A percentile compares a stretch with the other conserved stretches of the same genome.
Evolutionary conservation across 2,113 vertebrate genomes (phyloP).

Genomic region (Vimba vimba): DNA sequence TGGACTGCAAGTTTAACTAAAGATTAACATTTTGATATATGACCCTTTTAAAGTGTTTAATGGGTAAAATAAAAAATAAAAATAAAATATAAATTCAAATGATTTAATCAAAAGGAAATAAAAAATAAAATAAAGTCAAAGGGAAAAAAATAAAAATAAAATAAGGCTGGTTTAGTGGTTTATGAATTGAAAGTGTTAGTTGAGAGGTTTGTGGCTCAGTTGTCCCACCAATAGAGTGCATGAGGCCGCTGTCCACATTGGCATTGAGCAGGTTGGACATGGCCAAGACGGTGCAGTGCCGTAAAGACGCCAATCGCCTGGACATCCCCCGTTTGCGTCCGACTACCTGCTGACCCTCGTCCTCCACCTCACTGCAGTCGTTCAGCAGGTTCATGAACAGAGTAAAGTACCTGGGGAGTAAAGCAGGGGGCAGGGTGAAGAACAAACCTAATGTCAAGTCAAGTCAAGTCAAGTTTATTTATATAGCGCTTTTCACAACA

Average conservation of each 20-base stretch:
- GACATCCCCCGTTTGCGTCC: constrained; percentile 96
- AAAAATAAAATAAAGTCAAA: neutral
- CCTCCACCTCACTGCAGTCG: constrained; percentile 96
- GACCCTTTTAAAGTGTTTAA: neutral
- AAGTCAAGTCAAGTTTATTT: too few relatives aligned
- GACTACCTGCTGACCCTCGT: constrained; percentile 85
- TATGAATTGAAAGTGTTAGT: neutral
- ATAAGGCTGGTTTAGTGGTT: neutral
- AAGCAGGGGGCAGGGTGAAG: neutral
- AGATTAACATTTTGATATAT: neutral
- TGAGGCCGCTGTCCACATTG: constrained; percentile 96
- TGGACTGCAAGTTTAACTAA: neutral
- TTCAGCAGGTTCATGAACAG: constrained; percentile 98
- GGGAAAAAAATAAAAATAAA: neutral
- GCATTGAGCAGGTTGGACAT: constrained; percentile 99
- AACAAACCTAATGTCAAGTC: neutral
- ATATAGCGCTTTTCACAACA: too few relatives aligned
- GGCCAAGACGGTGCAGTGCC: constrained; percentile 94
- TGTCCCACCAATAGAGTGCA: constrained; percentile 94
- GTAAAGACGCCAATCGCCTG: constrained; percentile 87
- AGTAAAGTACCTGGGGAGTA: constrained; percentile 87
- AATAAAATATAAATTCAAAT: neutral
- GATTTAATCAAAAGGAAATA: neutral
- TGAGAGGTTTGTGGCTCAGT: neutral
- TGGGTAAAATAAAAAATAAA: neutral